A percentile compares a stretch with the other conserved stretches of the same genome.
These are phyloP conservation scores for Papilio demoleus DNA, from an alignment of 2,888 invertebrate species.

Conservation along the genomic window DNA sequence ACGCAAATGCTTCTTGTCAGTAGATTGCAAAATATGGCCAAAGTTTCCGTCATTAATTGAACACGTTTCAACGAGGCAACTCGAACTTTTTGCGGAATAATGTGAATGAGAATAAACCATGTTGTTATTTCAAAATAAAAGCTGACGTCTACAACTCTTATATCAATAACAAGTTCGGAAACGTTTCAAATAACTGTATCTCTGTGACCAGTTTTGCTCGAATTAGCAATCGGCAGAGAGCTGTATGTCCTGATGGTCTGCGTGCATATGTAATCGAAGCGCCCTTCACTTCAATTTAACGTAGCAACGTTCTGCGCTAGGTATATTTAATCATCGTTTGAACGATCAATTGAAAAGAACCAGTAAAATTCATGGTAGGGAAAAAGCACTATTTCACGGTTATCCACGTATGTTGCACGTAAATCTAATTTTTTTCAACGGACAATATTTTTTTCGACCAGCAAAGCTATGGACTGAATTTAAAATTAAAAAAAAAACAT, in stretches of 20 bases:
- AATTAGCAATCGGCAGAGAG: slow-evolving; percentile 55
- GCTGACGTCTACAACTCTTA: slow-evolving; percentile 49
- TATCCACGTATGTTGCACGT: slow-evolving; percentile 15
- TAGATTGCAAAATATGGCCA: no score
- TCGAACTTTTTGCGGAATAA: no score
- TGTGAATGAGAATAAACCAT: no score
- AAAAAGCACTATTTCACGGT: slow-evolving; percentile 12
- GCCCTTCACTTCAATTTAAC: slow-evolving; percentile 67
- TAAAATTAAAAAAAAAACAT: not conserved
- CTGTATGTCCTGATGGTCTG: slow-evolving; percentile 62
- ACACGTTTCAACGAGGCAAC: no score
- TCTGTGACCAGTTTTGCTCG: slow-evolving; percentile 52
- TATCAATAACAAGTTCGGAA: slow-evolving; percentile 42
- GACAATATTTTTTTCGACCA: slow-evolving; percentile 15
- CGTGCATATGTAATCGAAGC: slow-evolving; percentile 71
- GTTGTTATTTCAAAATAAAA: no score
- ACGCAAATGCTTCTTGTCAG: no score
- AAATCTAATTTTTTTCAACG: slow-evolving; percentile 13
- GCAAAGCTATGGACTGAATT: not conserved
- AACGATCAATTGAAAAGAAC: slow-evolving; percentile 28
- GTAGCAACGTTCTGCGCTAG: slow-evolving; percentile 38
- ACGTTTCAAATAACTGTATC: slow-evolving; percentile 46
- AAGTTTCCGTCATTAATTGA: no score
- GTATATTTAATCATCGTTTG: slow-evolving; percentile 53
- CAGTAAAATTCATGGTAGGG: slow-evolving; percentile 5